A percentile compares a stretch with the other conserved stretches of the same genome.
Conservation (phyloP, 2,113 vertebrate species). For the Orthonyx spaldingii region DNA sequence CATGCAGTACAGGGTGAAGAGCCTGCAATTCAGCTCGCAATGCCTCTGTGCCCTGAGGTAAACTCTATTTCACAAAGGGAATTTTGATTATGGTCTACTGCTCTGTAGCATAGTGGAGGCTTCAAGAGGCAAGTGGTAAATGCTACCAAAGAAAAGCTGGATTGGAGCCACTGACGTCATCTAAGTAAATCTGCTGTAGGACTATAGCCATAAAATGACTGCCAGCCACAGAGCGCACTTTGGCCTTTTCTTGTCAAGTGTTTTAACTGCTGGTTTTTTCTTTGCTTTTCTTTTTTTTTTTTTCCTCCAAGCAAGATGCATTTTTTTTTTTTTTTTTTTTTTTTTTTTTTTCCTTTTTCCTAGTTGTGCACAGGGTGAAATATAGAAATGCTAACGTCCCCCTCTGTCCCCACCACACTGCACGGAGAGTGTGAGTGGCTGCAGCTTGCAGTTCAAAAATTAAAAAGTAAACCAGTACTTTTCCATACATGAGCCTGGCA, state of each 20-base stretch:
- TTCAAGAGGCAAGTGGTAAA: slow-evolving; percentile 83
- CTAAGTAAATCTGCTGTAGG: slow-evolving; percentile 88
- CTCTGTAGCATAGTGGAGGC: slow-evolving; percentile 79
- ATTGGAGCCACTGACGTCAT: slow-evolving; percentile 91
- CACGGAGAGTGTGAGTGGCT: background rate
- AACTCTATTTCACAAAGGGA: slow-evolving; percentile 85
- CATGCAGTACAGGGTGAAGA: slow-evolving; percentile 57
- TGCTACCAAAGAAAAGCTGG: slow-evolving; percentile 87
- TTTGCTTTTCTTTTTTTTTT: background rate
- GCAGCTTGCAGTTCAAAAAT: slow-evolving; percentile 6
- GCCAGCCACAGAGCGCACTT: slow-evolving; percentile 83
- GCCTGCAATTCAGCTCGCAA: slow-evolving; percentile 64
- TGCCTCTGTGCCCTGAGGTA: slow-evolving; percentile 81
- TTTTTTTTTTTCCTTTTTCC: background rate
- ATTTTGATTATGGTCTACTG: slow-evolving; percentile 84
- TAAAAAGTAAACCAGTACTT: slow-evolving; percentile 62
- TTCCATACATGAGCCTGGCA: slow-evolving; percentile 43
- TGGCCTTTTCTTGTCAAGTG: slow-evolving; percentile 80
- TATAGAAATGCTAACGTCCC: background rate
- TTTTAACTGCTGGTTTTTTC: slow-evolving; percentile 54
- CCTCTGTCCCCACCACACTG: background rate
- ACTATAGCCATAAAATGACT: slow-evolving; percentile 82
- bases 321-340: background rate
- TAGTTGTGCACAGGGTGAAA: background rate
- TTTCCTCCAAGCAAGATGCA: background rate